A percentile compares a stretch with the other conserved stretches of the same genome.
Conservation (phyloP, 2,888 invertebrate species). For the Volucella inanis region DNA sequence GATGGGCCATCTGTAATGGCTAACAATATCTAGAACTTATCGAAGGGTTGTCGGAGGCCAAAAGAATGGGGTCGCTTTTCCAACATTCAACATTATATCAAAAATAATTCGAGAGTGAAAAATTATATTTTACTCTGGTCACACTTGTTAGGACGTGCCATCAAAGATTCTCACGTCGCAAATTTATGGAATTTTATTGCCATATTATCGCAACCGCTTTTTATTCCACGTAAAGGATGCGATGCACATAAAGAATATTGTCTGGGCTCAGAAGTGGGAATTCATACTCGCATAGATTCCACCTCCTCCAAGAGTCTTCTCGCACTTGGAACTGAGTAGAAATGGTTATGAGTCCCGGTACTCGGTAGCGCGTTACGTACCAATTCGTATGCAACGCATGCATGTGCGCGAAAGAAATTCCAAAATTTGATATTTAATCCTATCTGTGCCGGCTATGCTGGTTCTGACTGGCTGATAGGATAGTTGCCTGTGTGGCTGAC, state of each 20-base stretch:
- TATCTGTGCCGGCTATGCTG: slow-evolving; percentile 2
- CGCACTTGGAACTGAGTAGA: slow-evolving; percentile 34
- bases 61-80: no score
- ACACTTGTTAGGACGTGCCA: slow-evolving; percentile 53
- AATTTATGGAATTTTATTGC: slow-evolving; percentile 75
- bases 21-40: neutral
- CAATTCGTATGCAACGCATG: slow-evolving; percentile 47
- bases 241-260: slow-evolving; percentile 73
- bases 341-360: slow-evolving; percentile 38
- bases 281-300: slow-evolving; percentile 37
- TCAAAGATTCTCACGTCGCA: slow-evolving; percentile 71
- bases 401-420: slow-evolving; percentile 55
- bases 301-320: slow-evolving; percentile 27
- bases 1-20: no score
- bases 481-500: no score
- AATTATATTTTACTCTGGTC: no score
- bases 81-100: no score
- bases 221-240: slow-evolving; percentile 71
- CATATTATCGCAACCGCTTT: slow-evolving; percentile 73
- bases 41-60: neutral
- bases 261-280: slow-evolving; percentile 36
- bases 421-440: slow-evolving; percentile 62
- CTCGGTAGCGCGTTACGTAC: slow-evolving; percentile 56
- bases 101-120: no score
- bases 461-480: neutral